phyloP scores from a whole-genome alignment of 2,113 vertebrate species.

The Emberiza fucata region DNA sequence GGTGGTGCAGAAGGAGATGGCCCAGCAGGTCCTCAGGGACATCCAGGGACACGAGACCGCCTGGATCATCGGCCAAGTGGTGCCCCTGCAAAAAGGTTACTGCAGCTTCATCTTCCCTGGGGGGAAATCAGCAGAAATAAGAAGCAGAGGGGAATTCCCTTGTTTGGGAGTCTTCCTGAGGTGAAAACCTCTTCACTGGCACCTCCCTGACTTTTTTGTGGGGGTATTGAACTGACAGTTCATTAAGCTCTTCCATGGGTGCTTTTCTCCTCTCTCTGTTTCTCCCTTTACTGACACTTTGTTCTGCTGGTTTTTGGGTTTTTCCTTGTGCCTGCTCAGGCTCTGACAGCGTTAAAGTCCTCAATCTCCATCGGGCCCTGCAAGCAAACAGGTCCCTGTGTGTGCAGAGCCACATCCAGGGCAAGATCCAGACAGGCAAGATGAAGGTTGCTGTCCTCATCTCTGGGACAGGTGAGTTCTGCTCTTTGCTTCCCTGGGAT shows the following conservation, averaged over 20 bases:
- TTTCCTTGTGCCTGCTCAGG: constrained; percentile 28
- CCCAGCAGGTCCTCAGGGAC: constrained; percentile 78
- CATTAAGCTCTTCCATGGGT: neutral
- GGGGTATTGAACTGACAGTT: neutral
- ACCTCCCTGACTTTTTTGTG: neutral
- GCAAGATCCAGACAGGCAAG: constrained; percentile 62
- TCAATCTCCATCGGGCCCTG: constrained; percentile 69
- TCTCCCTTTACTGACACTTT: neutral
- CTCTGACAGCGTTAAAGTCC: constrained; percentile 65
- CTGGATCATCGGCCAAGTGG: constrained; percentile 86
- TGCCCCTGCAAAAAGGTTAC: constrained; percentile 75
- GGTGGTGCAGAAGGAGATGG: constrained; percentile 76
- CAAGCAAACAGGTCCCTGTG: constrained; percentile 24
- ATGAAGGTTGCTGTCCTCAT: constrained; percentile 90
- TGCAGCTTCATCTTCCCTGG: neutral
- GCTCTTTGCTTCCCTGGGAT: neutral
- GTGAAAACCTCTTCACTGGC: neutral
- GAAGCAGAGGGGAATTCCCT: neutral
- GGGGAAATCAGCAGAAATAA: neutral
- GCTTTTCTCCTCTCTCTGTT: neutral
- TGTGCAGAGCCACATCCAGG: constrained; percentile 5
- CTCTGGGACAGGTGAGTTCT: constrained; percentile 87
- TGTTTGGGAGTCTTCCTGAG: neutral
- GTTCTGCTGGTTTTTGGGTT: neutral
- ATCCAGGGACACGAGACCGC: constrained; percentile 79